A percentile compares a stretch with the other conserved stretches of the same genome.
Evolutionary conservation across 1,140 invertebrate species (phyloP).

Genomic region (Musca vetustissima): DNA sequence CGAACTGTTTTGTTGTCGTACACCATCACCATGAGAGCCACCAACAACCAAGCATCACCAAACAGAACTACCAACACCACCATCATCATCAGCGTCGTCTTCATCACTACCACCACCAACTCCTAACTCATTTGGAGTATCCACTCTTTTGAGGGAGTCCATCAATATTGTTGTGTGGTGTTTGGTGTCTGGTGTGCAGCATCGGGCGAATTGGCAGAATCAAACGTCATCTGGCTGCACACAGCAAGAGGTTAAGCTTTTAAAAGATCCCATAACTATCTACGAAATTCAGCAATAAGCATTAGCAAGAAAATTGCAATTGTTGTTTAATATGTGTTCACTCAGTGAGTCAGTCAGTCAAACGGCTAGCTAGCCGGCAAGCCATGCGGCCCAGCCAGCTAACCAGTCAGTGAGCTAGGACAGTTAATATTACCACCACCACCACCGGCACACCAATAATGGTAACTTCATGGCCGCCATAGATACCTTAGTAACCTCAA

Average conservation of each 20-base stretch:
- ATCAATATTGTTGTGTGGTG: conserved; percentile 17
- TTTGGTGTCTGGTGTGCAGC: conserved; percentile 33
- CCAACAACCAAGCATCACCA: too few species aligned
- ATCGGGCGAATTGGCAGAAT: too few species aligned
- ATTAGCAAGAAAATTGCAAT: conserved; percentile 54
- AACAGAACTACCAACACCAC: too few species aligned
- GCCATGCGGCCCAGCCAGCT: neutral
- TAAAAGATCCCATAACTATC: conserved; percentile 24
- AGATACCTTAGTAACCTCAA: conserved; percentile 19
- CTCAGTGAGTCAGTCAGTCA: neutral
- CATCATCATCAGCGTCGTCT: too few species aligned
- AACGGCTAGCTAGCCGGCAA: neutral
- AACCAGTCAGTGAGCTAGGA: too few species aligned
- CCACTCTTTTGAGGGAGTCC: too few species aligned
- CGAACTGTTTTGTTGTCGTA: conserved; percentile 29
- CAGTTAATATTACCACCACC: too few species aligned
- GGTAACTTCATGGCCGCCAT: neutral
- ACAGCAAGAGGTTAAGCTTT: conserved; percentile 22
- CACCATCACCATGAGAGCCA: neutral
- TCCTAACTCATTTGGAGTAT: conserved; percentile 31
- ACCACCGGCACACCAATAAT: too few species aligned
- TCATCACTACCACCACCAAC: neutral
- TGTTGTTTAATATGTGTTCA: conserved; percentile 34
- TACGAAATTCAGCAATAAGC: conserved; percentile 51
- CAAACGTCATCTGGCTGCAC: neutral